A percentile compares a stretch with the other conserved stretches of the same genome.
phyloP scores from a whole-genome alignment of 2,888 invertebrate genomes.

The Xanthostigma xanthostigma region DNA sequence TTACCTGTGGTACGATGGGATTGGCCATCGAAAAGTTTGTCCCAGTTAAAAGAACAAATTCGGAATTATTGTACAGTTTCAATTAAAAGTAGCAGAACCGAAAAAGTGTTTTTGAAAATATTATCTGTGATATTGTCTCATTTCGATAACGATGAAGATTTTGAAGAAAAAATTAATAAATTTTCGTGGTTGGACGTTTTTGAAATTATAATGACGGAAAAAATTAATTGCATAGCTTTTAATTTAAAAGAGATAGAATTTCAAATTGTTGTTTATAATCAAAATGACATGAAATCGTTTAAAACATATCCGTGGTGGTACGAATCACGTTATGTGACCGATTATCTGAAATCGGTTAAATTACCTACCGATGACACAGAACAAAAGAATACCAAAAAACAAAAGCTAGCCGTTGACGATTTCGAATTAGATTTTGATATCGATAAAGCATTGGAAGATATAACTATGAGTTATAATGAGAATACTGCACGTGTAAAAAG shows the following conservation, averaged over 20 bases:
- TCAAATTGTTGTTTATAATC: slow-evolving; percentile 33
- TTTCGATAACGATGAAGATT: slow-evolving; percentile 27
- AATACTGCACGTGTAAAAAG: too few relatives aligned
- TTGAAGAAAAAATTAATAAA: slow-evolving; percentile 27
- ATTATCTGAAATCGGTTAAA: not conserved
- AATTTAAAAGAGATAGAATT: not conserved
- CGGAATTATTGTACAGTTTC: slow-evolving; percentile 34
- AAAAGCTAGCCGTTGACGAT: not conserved
- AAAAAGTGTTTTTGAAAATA: slow-evolving; percentile 34
- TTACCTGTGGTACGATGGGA: slow-evolving; percentile 32
- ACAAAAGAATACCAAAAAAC: not conserved
- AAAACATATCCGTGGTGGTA: slow-evolving; percentile 38
- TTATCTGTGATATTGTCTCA: slow-evolving; percentile 27
- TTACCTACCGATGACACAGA: not conserved
- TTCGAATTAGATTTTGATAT: slow-evolving; percentile 13
- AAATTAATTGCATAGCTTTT: slow-evolving; percentile 27
- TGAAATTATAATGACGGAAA: slow-evolving; percentile 38
- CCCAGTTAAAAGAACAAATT: slow-evolving; percentile 32
- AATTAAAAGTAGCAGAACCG: slow-evolving; percentile 33
- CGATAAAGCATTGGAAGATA: slow-evolving; percentile 10
- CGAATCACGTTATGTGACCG: slow-evolving; percentile 16
- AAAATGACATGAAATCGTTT: slow-evolving; percentile 32
- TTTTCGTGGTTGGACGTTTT: slow-evolving; percentile 38
- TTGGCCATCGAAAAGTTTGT: slow-evolving; percentile 31
- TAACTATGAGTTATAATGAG: slow-evolving; percentile 7